phyloP scores from a whole-genome alignment of 2,797 vertebrate species.

The Acridotheres tristis region DNA sequence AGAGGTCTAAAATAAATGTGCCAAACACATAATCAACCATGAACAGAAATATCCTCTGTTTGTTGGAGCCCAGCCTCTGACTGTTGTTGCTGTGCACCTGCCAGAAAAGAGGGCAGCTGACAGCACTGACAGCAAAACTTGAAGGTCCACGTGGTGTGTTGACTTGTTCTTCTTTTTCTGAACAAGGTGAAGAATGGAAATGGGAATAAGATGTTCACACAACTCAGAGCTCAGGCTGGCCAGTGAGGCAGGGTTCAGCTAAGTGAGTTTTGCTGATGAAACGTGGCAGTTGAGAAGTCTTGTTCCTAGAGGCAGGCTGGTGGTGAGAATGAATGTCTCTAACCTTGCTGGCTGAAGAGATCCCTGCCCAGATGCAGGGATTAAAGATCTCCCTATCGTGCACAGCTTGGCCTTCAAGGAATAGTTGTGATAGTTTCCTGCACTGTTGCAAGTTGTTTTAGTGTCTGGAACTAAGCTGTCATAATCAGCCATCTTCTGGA shows the following conservation, averaged over 20 bases:
- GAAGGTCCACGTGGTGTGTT: neutral
- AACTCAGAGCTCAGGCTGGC: neutral
- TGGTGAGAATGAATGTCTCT: neutral
- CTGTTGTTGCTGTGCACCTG: neutral
- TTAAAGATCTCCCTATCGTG: neutral
- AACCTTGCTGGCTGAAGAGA: neutral
- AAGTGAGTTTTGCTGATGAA: neutral
- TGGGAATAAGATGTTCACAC: neutral
- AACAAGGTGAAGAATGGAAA: neutral
- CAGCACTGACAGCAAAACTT: neutral
- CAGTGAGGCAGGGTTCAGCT: neutral
- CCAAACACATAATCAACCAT: conserved; percentile 30
- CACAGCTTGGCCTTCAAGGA: neutral
- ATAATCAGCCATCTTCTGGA: neutral
- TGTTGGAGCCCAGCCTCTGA: neutral
- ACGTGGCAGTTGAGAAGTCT: neutral
- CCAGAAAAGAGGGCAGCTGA: neutral
- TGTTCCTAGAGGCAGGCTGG: neutral
- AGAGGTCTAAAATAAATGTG: conserved; percentile 43
- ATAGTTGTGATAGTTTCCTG: neutral
- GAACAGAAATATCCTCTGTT: conserved; percentile 24
- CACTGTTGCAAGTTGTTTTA: neutral
- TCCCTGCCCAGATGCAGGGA: neutral
- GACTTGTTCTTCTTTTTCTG: neutral
- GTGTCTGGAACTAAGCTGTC: neutral